Evolutionary conservation across 30 jellyfish, hydroid and myxozoan genomes (phyloP).

Genomic region (Hydractinia symbiolongicarpus): DNA sequence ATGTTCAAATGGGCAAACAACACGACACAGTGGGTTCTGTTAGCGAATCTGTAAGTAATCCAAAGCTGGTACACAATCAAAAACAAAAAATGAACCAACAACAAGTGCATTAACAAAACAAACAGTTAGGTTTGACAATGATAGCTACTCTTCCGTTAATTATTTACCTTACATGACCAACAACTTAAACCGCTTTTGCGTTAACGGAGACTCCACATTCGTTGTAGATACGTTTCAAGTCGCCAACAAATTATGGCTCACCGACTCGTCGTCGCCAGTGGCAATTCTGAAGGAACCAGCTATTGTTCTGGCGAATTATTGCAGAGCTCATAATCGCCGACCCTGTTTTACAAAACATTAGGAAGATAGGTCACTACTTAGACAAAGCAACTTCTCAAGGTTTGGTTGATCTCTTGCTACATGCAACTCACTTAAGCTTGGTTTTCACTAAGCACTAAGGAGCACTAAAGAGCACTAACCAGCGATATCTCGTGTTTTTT

Average conservation of each 20-base stretch:
- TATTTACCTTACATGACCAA: constrained; percentile 32
- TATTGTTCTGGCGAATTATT: constrained; percentile 27
- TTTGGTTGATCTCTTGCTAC: constrained; percentile 22
- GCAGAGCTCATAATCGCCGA: constrained; percentile 34
- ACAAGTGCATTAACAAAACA: constrained; percentile 14
- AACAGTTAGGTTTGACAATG: constrained; percentile 36
- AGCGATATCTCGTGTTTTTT: too few species aligned
- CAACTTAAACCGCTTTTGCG: constrained; percentile 37
- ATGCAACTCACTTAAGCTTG: too few species aligned
- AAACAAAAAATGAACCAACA: constrained; percentile 28
- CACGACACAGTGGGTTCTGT: too few species aligned
- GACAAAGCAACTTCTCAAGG: constrained; percentile 47
- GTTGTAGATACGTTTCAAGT: constrained; percentile 45
- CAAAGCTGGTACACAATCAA: constrained; percentile 40
- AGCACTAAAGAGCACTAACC: too few species aligned
- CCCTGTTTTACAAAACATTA: constrained; percentile 17
- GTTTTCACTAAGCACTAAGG: too few species aligned
- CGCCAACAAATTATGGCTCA: constrained; percentile 36
- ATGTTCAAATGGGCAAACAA: constrained; percentile 12
- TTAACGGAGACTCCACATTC: constrained; percentile 26
- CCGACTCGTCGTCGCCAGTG: constrained; percentile 34
- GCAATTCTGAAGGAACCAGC: constrained; percentile 38
- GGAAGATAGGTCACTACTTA: constrained; percentile 47
- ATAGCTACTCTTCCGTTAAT: constrained; percentile 21
- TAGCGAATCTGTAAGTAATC: constrained; percentile 9